Evolutionary conservation across 2,888 invertebrate genomes (phyloP).

Genomic region (Lithodes maja): DNA sequence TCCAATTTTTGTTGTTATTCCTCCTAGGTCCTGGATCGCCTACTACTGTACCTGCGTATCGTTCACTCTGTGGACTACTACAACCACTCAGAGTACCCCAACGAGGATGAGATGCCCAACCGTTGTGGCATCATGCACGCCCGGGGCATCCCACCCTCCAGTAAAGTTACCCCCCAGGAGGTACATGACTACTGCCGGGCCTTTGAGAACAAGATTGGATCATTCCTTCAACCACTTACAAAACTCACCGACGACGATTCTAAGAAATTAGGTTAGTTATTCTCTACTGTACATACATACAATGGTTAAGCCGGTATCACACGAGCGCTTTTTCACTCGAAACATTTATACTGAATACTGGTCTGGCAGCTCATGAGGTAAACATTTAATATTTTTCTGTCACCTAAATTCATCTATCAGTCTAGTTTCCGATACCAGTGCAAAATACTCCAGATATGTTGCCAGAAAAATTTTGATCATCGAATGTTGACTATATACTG

Average conservation of each 20-base stretch:
- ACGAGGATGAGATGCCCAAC: conserved; percentile 99
- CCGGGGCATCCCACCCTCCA: conserved; percentile 89
- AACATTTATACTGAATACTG: too few species aligned
- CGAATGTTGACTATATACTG: too few species aligned
- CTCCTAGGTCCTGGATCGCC: conserved; percentile 77
- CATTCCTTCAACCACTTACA: conserved; percentile 87
- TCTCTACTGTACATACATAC: too few species aligned
- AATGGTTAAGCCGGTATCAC: too few species aligned
- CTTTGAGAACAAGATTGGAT: conserved; percentile 94
- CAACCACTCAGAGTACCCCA: conserved; percentile 98
- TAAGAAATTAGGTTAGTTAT: conserved; percentile 85
- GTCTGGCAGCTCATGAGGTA: too few species aligned
- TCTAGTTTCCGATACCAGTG: too few species aligned
- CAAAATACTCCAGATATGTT: too few species aligned
- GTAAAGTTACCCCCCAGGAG: conserved; percentile 85
- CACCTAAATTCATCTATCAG: too few species aligned
- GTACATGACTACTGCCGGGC: conserved; percentile 84
- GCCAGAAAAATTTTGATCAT: too few species aligned
- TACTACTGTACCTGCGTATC: conserved; percentile 94
- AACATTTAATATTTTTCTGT: too few species aligned
- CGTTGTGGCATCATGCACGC: conserved; percentile 97
- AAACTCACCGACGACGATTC: conserved; percentile 84
- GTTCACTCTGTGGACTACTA: conserved; percentile 99
- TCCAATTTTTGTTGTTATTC: not conserved
- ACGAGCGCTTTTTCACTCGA: too few species aligned